Base-by-base conservation (phyloP, 2,888 invertebrate genomes). In the Zygogramma bicolorata region DNA sequence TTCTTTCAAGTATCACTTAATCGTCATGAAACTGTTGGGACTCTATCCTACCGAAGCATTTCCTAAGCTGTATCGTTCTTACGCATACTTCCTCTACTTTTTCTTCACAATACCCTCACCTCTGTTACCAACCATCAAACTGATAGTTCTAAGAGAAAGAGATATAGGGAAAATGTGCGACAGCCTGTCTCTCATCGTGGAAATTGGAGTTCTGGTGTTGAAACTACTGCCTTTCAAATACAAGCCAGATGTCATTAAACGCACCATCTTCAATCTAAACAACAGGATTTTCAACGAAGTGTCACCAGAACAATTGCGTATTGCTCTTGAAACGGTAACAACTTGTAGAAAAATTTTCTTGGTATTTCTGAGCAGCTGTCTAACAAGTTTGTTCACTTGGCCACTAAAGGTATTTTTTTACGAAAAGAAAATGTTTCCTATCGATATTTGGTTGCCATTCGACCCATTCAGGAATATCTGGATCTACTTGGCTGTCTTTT, bases 361-460 rank as follows among this genome's bases (percentile, higher is more conserved):
- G 5, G 22, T 57, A 18, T 71, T 63, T 7, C 31, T 42, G 15
- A 25, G 27, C 15, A 27, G 49, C n/a, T 62, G 65, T 57, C 8
- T 46, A n/a, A 25, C 27, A n/a, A 58, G 40, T 34, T 29, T 58
- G 10, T 42, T 58, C 8, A 27, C 46, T 31, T 71, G 74, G 74
- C 18, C 61, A 1, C 22, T 49, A 2, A 66, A 67, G 40, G 70
- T 68, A 20, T 62, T 72, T 13, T 59, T 60, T 8, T 29, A 53
- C 6, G 57, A 69, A 10, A 65, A 75, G 1, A 63, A 65, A 42
- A 57, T 38, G n/a, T 63, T 75, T 20, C 70, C 71, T 0, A 60
- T 70, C 8, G 70, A 72, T n/a, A 20, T 76, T 13, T 71, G 72
- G 70, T 59, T 76, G 27, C 75, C 75, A 4, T 75, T 75, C 61